Evolutionary conservation across 35 echinoderm and acorn worm species (phyloP), one percentile per base, ranked within the genome.

Genomic region (Ptychodera flava): DNA sequence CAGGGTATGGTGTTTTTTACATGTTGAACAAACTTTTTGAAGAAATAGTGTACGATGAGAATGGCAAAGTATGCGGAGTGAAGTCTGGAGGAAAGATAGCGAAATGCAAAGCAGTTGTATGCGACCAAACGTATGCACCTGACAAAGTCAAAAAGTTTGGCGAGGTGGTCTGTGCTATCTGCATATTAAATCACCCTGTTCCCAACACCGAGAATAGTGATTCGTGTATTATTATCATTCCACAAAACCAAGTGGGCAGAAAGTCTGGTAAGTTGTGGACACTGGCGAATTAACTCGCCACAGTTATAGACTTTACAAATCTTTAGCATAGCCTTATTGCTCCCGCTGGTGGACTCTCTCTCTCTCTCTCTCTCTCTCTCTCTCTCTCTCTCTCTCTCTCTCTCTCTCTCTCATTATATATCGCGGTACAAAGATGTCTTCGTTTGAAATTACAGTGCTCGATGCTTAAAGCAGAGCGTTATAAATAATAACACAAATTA

Each of bases 1-100:
- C 96, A 31, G 94, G 94, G 78, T 99, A 99, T 81, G 96, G 96
- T 28, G 96, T 92, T 29, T 94, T 93, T 37, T 99, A 99, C 88
- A 99, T 99, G 96, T 86, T 99, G 12, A 83, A 90, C 86, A 99
- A 99, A 45, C 93, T 85, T 22, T 87, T 99, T 78, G 90, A 99
- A 1, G 86, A 89, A 33, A 81, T 99, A 36, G 83, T 80, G 33
- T 86, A 92, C 81, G 80, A 81, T 27, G 92, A 94, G 15, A 86
- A 92, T 81, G 96, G 96, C 27, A 35, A 86, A 16, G 93, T 99
- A 31, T 82, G 35, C 1, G 95, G 96, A 33, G 96, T 99, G 0
- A 92, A 32, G 30, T 99, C 96, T 1, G 78, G 80, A 34, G 92
- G 88, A 0, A 93, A 99, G 80, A 89, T 79, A 16, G 96, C 96